phyloP scores from a whole-genome alignment of 2,113 vertebrate species.

The Camelus dromedarius region DNA sequence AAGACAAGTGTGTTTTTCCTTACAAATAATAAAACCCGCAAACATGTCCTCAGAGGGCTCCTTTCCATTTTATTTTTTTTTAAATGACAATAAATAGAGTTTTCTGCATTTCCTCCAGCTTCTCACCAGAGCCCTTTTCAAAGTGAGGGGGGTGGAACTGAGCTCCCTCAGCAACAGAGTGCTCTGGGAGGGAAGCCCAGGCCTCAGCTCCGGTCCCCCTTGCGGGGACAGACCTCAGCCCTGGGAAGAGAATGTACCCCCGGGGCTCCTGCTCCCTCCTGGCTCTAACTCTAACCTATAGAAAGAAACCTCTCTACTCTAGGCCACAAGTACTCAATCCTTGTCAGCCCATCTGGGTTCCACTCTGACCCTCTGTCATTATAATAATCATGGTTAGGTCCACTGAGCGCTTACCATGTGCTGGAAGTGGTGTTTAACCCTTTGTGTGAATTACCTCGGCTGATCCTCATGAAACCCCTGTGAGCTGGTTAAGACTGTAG shows the following conservation, averaged over 20 bases:
- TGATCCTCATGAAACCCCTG: accelerated
- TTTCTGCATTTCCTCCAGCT: not conserved
- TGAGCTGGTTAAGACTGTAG: accelerated
- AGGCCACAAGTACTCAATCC: too few relatives aligned
- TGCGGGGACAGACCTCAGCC: not conserved
- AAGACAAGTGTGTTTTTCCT: constrained; percentile 25
- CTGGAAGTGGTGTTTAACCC: accelerated
- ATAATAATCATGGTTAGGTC: too few relatives aligned
- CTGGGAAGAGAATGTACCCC: not conserved
- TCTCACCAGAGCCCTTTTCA: constrained; percentile 31
- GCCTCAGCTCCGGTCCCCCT: not conserved
- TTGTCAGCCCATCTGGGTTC: not conserved
- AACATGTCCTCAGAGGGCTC: constrained; percentile 8
- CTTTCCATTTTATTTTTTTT: constrained; percentile 14
- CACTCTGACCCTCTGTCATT: not conserved
- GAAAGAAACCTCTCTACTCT: not conserved
- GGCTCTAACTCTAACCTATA: not conserved
- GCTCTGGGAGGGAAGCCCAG: not conserved
- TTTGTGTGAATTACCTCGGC: not conserved
- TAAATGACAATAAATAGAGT: constrained; percentile 40
- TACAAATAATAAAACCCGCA: constrained; percentile 27
- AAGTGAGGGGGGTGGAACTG: not conserved
- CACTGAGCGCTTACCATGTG: accelerated
- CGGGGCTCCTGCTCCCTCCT: not conserved
- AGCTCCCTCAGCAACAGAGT: not conserved